phyloP scores from a whole-genome alignment of 2,113 vertebrate genomes.

The Neodontobutis hainanensis region DNA sequence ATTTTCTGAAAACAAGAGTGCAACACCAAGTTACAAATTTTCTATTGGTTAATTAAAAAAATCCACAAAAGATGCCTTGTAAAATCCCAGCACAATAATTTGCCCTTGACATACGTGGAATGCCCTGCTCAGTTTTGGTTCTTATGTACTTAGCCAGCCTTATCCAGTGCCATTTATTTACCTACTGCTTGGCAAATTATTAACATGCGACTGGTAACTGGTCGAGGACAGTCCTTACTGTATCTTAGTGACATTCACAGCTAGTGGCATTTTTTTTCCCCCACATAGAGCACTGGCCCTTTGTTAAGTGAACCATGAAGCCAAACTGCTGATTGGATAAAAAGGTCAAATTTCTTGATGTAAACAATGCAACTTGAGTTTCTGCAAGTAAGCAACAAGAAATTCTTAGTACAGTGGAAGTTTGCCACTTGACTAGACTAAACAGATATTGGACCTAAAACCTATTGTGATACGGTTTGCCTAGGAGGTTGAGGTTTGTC shows the following conservation, averaged over 20 bases:
- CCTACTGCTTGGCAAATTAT: conserved; percentile 67
- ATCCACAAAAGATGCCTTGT: no score
- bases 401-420: neutral
- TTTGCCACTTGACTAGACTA: neutral
- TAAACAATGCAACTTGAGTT: conserved; percentile 7
- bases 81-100: conserved; percentile 30
- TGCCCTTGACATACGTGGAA: conserved; percentile 64
- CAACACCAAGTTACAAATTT: neutral
- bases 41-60: no score
- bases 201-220: conserved; percentile 50
- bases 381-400: neutral
- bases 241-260: neutral
- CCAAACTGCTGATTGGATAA: conserved; percentile 5
- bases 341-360: conserved; percentile 1
- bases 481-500: neutral
- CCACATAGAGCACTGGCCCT: neutral
- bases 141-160: conserved; percentile 27
- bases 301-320: neutral
- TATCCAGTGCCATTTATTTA: conserved; percentile 54
- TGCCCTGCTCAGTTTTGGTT: conserved; percentile 31
- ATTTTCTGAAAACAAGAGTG: neutral
- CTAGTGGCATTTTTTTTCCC: neutral
- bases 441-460: neutral
- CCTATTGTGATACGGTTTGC: neutral
- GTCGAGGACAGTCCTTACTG: neutral